phyloP scores from a whole-genome alignment of 2,888 invertebrate genomes.

The Selenia dentaria region DNA sequence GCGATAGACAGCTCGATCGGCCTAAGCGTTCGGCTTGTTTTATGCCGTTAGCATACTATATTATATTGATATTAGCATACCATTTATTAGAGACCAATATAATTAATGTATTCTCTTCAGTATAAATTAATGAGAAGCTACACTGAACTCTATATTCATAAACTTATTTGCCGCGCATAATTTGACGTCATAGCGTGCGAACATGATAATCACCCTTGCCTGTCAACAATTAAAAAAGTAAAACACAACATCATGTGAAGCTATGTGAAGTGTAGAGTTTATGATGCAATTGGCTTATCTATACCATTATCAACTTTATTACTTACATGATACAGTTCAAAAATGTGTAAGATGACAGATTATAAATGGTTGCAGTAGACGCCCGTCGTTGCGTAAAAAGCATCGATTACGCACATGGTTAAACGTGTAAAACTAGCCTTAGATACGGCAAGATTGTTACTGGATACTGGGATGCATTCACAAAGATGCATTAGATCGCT shows the following conservation, averaged over 20 bases:
- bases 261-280: slow-evolving; percentile 10
- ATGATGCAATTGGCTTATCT: slow-evolving; percentile 1
- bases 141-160: slow-evolving; percentile 23
- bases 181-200: slow-evolving; percentile 35
- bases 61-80: too few relatives aligned
- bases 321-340: neutral
- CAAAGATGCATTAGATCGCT: too few relatives aligned
- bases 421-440: slow-evolving; percentile 47
- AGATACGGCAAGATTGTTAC: slow-evolving; percentile 14
- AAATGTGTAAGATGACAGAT: neutral
- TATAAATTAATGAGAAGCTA: too few relatives aligned
- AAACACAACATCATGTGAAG: slow-evolving; percentile 16
- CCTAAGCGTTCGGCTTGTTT: too few relatives aligned
- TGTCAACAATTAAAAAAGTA: slow-evolving; percentile 28
- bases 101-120: too few relatives aligned
- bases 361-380: slow-evolving; percentile 37
- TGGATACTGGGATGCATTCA: too few relatives aligned
- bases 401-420: slow-evolving; percentile 54
- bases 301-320: neutral
- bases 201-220: slow-evolving; percentile 25
- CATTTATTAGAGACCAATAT: too few relatives aligned
- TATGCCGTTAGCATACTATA: too few relatives aligned
- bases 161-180: too few relatives aligned
- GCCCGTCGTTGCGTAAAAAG: slow-evolving; percentile 49
- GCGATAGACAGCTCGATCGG: too few relatives aligned